These are phyloP conservation scores for Spinus olivaceus DNA, from an alignment of 2,797 vertebrate genomes.

Conservation along the genomic window DNA sequence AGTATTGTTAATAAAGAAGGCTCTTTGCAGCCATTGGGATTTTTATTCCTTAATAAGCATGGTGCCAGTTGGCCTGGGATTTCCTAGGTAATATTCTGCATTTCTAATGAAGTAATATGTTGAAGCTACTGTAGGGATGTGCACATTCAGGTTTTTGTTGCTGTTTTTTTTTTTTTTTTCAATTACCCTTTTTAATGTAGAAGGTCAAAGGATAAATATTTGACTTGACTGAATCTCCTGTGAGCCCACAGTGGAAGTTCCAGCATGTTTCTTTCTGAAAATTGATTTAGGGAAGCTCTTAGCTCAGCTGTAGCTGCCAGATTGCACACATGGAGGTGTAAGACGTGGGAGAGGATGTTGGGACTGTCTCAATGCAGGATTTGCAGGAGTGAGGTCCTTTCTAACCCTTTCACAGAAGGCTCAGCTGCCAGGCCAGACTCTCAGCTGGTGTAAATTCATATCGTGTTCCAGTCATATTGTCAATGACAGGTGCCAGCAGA, in stretches of 20 bases:
- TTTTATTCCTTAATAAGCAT: not conserved
- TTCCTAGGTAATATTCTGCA: not conserved
- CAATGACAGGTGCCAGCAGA: not conserved
- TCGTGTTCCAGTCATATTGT: not conserved
- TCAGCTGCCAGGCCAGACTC: not conserved
- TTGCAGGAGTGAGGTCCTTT: not conserved
- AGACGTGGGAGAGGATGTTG: rapidly evolving
- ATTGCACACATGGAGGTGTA: not conserved
- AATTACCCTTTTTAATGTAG: not conserved
- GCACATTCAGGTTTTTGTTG: not conserved
- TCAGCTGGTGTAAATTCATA: not conserved
- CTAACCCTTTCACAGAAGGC: not conserved
- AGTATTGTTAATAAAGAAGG: not conserved
- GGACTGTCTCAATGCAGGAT: rapidly evolving
- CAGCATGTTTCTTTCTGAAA: not conserved
- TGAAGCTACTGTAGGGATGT: not conserved
- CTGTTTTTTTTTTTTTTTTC: not conserved
- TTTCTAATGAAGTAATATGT: not conserved
- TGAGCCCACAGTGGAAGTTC: not conserved
- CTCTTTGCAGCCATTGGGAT: not conserved
- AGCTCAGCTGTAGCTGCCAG: not conserved
- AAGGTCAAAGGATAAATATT: constrained; percentile 13
- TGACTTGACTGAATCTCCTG: not conserved
- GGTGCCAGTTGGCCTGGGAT: not conserved
- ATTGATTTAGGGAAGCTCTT: not conserved